Base-by-base conservation (phyloP, 2,888 invertebrate species). In the Heliconius ethilla region DNA sequence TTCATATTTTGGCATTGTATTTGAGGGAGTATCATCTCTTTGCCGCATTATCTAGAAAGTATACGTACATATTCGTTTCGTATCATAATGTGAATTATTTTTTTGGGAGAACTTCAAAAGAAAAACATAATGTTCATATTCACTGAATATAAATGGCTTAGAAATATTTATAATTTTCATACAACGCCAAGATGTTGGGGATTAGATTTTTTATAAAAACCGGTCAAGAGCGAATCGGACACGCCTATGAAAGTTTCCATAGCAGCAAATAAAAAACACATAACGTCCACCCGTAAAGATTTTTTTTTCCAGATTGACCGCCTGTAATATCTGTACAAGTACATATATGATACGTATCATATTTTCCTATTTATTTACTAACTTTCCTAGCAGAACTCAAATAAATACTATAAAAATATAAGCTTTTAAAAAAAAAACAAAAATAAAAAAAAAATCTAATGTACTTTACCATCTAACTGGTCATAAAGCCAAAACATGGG, bases 1-100 rank as follows among this genome's bases (percentile, higher is more conserved):
- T 72, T 66, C 40, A 25, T 69, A 72, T 70, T 55, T 63, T 69
- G 40, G 73, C 69, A 63, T 73, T 74, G 73, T 76, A 59, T 51
- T 70, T 67, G 65, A 72, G 37, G 37, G 40, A 62, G 27, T 51
- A 70, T 65, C 67, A 59, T 77, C 72, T 77, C 15, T 72, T 77
- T 63, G 51, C 15, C 72, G 40, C 59, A 55, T 65, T 73, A 72
- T 67, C 40, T 73, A 22, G 40, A 51, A 70, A 51, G 37, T 66
- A 77, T 55, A 40, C 9, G 70, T 70, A 59, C 9, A 65, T 70
- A 75, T 69, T 45, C n/a, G 27, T 33, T 70, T 33, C 33, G 27
- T 37, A 66, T 72, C 6, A 63, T 66, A 67, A 66, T 45, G 55
- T 13, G 22, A 63, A 63, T n/a, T 70, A 76, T 37, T 76, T 66